A percentile compares a stretch with the other conserved stretches of the same genome.
Conservation (phyloP, 2,888 invertebrate species). For the Ischnura elegans region DNA sequence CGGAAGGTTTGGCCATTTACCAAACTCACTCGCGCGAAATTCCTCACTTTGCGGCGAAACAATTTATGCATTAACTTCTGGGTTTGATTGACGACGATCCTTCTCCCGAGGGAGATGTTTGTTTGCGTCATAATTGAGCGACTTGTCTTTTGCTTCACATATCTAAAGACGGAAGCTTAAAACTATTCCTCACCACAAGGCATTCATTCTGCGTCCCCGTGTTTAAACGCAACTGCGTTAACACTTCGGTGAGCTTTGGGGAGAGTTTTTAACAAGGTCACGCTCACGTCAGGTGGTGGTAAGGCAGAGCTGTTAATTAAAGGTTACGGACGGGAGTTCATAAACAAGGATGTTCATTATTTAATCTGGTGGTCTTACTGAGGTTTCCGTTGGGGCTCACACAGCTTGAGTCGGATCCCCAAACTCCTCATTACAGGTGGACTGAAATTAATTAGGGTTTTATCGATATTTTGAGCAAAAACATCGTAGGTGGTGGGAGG, state of each 20-base stretch:
- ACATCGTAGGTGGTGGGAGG: no score
- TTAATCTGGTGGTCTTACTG: not conserved
- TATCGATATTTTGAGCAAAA: no score
- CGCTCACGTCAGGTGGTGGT: not conserved
- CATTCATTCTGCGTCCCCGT: not conserved
- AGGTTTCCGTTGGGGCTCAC: no score
- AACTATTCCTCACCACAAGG: no score
- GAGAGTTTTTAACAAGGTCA: not conserved
- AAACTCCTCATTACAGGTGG: no score
- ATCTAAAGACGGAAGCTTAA: not conserved
- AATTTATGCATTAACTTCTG: not conserved
- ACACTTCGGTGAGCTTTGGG: not conserved
- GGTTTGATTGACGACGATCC: not conserved
- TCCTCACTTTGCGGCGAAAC: not conserved
- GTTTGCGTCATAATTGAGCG: not conserved
- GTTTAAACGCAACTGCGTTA: not conserved
- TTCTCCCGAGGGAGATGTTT: not conserved
- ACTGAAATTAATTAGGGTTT: no score
- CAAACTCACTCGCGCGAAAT: constrained; percentile 6
- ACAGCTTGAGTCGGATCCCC: not conserved
- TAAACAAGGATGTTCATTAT: not conserved
- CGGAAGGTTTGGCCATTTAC: not conserved
- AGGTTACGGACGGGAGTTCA: not conserved
- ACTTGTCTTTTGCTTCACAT: not conserved
- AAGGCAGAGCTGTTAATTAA: not conserved